phyloP scores from a whole-genome alignment of 2,797 vertebrate species.

The Discoglossus pictus region DNA sequence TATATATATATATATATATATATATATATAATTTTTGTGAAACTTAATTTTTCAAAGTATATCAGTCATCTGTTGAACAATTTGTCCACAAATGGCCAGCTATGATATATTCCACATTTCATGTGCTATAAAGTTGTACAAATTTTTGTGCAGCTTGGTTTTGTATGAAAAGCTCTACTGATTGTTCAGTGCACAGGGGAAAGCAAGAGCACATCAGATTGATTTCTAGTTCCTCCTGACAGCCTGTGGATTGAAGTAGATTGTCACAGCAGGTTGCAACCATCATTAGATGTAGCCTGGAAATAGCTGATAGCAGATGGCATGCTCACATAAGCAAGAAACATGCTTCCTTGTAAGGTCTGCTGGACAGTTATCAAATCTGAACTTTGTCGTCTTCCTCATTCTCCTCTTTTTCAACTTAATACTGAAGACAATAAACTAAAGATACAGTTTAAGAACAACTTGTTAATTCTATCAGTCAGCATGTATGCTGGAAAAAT shows the following conservation, averaged over 20 bases:
- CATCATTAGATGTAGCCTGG: conserved; percentile 51
- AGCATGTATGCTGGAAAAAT: background rate
- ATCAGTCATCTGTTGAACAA: too few species aligned
- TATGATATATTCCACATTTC: conserved; percentile 20
- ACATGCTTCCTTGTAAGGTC: conserved; percentile 31
- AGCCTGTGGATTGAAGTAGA: conserved; percentile 54
- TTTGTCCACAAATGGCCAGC: background rate
- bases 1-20: too few species aligned
- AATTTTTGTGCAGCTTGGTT: conserved; percentile 35
- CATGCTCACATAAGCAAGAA: conserved; percentile 52
- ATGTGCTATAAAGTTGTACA: conserved; percentile 24
- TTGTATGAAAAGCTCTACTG: conserved; percentile 42
- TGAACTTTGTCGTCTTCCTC: conserved; percentile 39
- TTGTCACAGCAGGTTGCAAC: conserved; percentile 53
- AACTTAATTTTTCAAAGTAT: too few species aligned
- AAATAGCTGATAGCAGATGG: conserved; percentile 52
- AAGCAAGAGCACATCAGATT: conserved; percentile 51
- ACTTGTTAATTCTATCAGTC: background rate
- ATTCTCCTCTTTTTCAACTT: conserved; percentile 3
- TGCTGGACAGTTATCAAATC: conserved; percentile 37
- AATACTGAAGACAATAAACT: conserved; percentile 19
- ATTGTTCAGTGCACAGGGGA: conserved; percentile 50
- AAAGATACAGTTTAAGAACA: conserved; percentile 6
- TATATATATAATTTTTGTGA: too few species aligned
- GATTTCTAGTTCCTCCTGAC: conserved; percentile 52